A percentile compares a stretch with the other conserved stretches of the same genome.
Evolutionary conservation across 2,797 vertebrate species (phyloP).

Genomic region (Urophycis tenuis): DNA sequence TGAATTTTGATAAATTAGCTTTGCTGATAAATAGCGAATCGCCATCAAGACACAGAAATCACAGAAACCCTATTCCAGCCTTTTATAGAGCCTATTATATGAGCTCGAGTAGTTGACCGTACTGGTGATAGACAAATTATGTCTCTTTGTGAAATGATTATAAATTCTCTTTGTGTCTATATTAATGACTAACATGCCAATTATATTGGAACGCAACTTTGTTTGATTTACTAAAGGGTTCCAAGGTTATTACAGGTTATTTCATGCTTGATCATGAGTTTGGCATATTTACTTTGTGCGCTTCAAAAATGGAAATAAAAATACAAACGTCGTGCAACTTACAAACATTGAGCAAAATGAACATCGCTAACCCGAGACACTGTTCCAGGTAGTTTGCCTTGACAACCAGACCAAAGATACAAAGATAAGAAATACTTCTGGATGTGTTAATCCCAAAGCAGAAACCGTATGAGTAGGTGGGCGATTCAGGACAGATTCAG

Average conservation of each 20-base stretch:
- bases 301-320: neutral
- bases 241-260: neutral
- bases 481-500: neutral
- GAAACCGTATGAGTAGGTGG: neutral
- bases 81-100: neutral
- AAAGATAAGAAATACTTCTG: neutral
- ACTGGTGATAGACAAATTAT: neutral
- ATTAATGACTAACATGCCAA: neutral
- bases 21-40: neutral
- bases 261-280: neutral
- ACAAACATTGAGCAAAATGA: neutral
- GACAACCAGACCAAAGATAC: neutral
- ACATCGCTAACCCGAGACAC: neutral
- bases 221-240: neutral
- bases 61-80: neutral
- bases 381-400: neutral
- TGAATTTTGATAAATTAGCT: neutral
- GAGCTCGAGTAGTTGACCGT: neutral
- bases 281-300: neutral
- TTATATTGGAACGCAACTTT: neutral
- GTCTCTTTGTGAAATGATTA: neutral
- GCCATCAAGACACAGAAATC: neutral
- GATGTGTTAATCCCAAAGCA: conserved; percentile 1
- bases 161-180: neutral
- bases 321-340: neutral